A percentile compares a stretch with the other conserved stretches of the same genome.
Conservation (phyloP, 2,888 invertebrate genomes). For the Dicyrtoma fusca region DNA sequence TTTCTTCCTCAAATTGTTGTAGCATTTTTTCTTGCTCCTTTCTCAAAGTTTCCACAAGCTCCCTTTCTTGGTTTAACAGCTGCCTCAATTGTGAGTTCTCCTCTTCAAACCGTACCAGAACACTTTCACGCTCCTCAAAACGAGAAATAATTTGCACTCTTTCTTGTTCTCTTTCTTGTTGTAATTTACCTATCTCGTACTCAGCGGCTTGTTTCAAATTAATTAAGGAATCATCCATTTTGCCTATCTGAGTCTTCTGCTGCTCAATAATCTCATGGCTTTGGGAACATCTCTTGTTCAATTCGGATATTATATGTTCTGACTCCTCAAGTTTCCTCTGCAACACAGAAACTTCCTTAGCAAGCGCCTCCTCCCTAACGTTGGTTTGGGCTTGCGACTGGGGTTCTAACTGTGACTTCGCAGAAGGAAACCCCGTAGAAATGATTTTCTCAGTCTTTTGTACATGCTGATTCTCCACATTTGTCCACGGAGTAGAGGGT, state of each 20-base stretch:
- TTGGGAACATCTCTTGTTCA: neutral
- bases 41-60: neutral
- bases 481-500: neutral
- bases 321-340: neutral
- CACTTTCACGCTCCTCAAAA: too few relatives aligned
- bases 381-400: too few relatives aligned
- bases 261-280: neutral
- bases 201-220: neutral
- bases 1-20: conserved; percentile 19
- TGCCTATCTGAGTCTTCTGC: neutral
- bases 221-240: neutral
- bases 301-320: neutral
- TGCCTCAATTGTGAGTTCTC: conserved; percentile 6
- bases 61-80: neutral
- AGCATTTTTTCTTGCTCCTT: conserved; percentile 5
- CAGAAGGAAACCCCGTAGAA: neutral
- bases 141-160: too few relatives aligned
- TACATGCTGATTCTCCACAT: neutral
- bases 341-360: neutral
- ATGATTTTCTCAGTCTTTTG: neutral
- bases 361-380: neutral
- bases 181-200: neutral
- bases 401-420: neutral
- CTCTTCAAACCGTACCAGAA: neutral
- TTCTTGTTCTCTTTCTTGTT: neutral